A percentile compares a stretch with the other conserved stretches of the same genome.
Conservation (phyloP, 2,797 vertebrate genomes). For the Tapirus indicus region DNA sequence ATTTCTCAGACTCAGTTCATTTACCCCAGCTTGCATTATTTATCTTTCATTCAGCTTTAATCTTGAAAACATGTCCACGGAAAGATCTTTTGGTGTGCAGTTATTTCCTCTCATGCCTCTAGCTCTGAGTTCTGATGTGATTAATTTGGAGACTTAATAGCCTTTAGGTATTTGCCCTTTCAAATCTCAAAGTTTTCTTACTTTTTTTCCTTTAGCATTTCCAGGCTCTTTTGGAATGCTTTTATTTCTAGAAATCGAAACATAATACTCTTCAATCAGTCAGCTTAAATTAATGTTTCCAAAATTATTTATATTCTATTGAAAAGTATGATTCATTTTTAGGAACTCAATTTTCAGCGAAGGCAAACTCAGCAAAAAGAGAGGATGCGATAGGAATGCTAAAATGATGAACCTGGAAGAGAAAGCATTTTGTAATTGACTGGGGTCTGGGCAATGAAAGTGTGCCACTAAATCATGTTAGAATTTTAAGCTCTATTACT, state of each 20-base stretch:
- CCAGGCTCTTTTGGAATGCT: slow-evolving; percentile 4
- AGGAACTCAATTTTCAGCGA: slow-evolving; percentile 19
- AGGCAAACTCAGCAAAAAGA: slow-evolving; percentile 36
- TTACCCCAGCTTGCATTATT: background rate
- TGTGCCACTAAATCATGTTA: background rate
- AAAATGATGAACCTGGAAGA: background rate
- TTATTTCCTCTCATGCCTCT: background rate
- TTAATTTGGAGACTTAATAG: background rate
- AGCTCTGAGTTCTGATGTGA: background rate
- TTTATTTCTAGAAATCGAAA: slow-evolving; percentile 54
- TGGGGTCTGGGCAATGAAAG: background rate
- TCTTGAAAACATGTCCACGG: slow-evolving; percentile 36
- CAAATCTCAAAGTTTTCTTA: background rate
- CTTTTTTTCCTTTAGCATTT: background rate
- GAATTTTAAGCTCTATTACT: background rate
- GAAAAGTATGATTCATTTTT: slow-evolving; percentile 10
- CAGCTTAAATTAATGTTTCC: slow-evolving; percentile 37
- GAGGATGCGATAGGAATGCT: background rate
- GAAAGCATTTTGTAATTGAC: slow-evolving; percentile 7
- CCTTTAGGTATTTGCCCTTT: slow-evolving; percentile 2
- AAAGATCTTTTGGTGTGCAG: background rate
- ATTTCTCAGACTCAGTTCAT: background rate
- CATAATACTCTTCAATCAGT: background rate
- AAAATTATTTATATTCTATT: slow-evolving; percentile 45
- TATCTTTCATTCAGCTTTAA: slow-evolving; percentile 55